These are phyloP conservation scores for Synaphobranchus kaupii DNA, from an alignment of 2,797 vertebrate genomes.

Conservation along the genomic window DNA sequence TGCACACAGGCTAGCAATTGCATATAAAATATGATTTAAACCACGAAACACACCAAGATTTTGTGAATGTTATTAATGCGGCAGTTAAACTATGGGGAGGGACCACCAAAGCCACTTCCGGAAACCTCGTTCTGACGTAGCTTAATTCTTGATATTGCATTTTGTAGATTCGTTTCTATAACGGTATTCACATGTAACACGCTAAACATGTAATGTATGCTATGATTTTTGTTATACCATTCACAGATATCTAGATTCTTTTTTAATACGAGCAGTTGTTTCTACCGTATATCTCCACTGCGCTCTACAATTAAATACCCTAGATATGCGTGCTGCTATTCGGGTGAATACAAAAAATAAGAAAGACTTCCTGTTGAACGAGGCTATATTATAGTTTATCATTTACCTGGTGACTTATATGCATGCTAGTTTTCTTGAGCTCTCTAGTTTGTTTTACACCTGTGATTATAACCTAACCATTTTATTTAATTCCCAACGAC, in stretches of 20 bases:
- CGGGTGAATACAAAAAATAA: not conserved
- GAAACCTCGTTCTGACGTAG: not conserved
- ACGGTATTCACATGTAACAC: not conserved
- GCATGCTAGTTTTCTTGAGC: no score
- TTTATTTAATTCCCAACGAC: no score
- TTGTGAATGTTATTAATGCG: no score
- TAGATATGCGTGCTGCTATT: no score
- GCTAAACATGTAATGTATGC: not conserved
- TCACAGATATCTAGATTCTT: not conserved
- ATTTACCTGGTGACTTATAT: no score
- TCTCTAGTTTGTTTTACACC: no score
- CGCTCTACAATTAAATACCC: no score
- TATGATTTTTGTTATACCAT: not conserved
- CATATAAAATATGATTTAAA: not conserved
- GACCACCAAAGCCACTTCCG: not conserved
- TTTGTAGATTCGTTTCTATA: not conserved
- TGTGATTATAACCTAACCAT: no score
- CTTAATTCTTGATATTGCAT: not conserved
- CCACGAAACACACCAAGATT: not conserved
- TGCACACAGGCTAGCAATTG: not conserved
- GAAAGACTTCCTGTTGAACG: not conserved
- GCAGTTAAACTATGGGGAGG: not conserved
- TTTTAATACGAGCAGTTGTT: not conserved
- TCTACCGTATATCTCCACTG: not conserved
- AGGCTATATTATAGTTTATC: not conserved